These are phyloP conservation scores for Conopomorpha cramerella DNA, from an alignment of 1,140 invertebrate species.

Conservation along the genomic window DNA sequence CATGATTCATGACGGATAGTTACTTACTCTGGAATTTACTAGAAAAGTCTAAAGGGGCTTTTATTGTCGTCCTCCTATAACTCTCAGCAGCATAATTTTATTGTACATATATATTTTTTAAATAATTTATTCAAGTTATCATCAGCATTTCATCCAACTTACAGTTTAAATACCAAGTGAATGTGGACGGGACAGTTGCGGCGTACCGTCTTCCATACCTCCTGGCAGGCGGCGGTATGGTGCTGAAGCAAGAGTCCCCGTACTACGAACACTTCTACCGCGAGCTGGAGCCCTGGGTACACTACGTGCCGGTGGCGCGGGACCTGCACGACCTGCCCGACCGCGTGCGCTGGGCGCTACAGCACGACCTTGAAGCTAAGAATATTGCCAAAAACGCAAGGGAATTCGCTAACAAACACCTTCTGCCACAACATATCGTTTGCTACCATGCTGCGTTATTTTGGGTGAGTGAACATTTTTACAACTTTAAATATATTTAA, in stretches of 20 bases:
- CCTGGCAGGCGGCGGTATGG: conserved; percentile 81
- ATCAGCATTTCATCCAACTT: too few species aligned
- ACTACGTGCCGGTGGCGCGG: conserved; percentile 83
- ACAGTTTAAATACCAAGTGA: conserved; percentile 95
- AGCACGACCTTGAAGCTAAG: conserved; percentile 75
- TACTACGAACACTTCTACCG: conserved; percentile 96
- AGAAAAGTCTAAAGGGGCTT: too few species aligned
- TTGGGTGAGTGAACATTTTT: conserved; percentile 65
- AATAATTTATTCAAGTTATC: conserved; percentile 2
- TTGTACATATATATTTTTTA: conserved; percentile 1
- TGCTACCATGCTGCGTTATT: conserved; percentile 89
- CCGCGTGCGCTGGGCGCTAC: conserved; percentile 78
- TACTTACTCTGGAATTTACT: too few species aligned
- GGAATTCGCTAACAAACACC: conserved; percentile 76
- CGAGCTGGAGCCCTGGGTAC: conserved; percentile 72
- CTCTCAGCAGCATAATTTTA: not conserved
- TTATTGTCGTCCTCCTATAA: too few species aligned
- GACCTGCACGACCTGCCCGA: conserved; percentile 84
- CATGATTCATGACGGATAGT: too few species aligned
- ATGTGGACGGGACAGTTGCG: conserved; percentile 95
- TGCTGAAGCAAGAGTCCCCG: conserved; percentile 90
- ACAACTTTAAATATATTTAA: too few species aligned
- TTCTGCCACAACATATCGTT: conserved; percentile 84
- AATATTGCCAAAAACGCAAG: conserved; percentile 74
- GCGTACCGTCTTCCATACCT: conserved; percentile 94